A percentile compares a stretch with the other conserved stretches of the same genome.
Conservation (phyloP, 2,888 invertebrate genomes). For the Cephus rjabovi region DNA sequence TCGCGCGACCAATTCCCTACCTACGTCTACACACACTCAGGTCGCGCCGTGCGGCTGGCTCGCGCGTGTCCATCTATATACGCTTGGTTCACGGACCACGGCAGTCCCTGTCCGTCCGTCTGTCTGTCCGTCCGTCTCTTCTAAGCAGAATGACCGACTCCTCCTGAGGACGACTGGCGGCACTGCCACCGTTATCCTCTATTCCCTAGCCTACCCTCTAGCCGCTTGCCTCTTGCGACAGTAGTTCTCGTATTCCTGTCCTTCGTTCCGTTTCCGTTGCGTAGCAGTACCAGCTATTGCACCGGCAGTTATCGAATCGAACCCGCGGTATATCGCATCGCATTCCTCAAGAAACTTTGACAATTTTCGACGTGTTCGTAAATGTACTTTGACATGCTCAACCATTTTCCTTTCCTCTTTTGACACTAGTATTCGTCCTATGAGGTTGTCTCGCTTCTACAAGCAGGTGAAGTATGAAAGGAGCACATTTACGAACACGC, state of each 20-base stretch:
- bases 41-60: slow-evolving; percentile 19
- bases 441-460: not conserved
- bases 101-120: slow-evolving; percentile 11
- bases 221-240: not conserved
- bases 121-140: not conserved
- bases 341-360: not conserved
- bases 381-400: not conserved
- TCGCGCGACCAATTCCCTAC: slow-evolving; percentile 28
- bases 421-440: not conserved
- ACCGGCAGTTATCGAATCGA: not conserved
- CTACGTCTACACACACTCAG: slow-evolving; percentile 8
- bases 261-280: not conserved
- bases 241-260: not conserved
- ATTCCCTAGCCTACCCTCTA: not conserved
- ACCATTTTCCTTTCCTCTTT: not conserved
- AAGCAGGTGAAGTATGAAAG: not conserved
- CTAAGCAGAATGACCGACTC: slow-evolving; percentile 21
- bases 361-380: not conserved
- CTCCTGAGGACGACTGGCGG: slow-evolving; percentile 27
- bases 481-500: not conserved
- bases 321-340: not conserved
- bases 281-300: not conserved
- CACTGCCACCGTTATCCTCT: slow-evolving; percentile 7
- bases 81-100: slow-evolving; percentile 19
- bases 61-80: slow-evolving; percentile 26